A percentile compares a stretch with the other conserved stretches of the same genome.
phyloP scores from a whole-genome alignment of 2,113 vertebrate species.

The Rafetus swinhoei region DNA sequence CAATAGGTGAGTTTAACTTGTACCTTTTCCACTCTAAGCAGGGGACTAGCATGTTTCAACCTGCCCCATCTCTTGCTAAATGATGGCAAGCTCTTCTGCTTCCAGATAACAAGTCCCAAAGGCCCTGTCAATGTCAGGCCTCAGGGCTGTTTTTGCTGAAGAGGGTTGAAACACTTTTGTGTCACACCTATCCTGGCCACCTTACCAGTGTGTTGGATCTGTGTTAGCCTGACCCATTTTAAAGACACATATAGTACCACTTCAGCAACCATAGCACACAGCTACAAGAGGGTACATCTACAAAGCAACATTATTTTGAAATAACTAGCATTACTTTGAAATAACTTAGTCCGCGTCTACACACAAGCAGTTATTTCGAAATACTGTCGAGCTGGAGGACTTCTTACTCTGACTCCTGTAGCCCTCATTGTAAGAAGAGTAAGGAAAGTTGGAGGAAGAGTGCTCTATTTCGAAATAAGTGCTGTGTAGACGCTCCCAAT shows the following conservation, averaged over 20 bases:
- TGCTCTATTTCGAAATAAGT: too few relatives aligned
- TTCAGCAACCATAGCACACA: not conserved
- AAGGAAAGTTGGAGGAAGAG: too few relatives aligned
- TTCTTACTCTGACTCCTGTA: too few relatives aligned
- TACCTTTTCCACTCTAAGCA: not conserved
- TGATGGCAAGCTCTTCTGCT: not conserved
- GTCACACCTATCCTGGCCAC: not conserved
- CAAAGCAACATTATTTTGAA: too few relatives aligned
- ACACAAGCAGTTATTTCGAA: too few relatives aligned
- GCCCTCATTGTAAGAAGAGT: too few relatives aligned
- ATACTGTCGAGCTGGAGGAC: too few relatives aligned
- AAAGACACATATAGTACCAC: not conserved
- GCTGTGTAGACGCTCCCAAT: too few relatives aligned
- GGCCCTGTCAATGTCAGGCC: not conserved
- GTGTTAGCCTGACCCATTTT: not conserved
- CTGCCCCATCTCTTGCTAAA: not conserved
- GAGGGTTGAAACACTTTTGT: not conserved
- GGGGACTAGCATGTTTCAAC: not conserved
- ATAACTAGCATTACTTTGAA: too few relatives aligned
- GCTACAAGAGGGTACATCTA: not conserved
- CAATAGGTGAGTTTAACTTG: not conserved
- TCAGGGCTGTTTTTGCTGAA: rapidly evolving
- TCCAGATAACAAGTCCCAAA: not conserved
- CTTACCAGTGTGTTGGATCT: not conserved
- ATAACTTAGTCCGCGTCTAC: too few relatives aligned